phyloP scores from a whole-genome alignment of 2,113 vertebrate genomes.

The Osmerus mordax region DNA sequence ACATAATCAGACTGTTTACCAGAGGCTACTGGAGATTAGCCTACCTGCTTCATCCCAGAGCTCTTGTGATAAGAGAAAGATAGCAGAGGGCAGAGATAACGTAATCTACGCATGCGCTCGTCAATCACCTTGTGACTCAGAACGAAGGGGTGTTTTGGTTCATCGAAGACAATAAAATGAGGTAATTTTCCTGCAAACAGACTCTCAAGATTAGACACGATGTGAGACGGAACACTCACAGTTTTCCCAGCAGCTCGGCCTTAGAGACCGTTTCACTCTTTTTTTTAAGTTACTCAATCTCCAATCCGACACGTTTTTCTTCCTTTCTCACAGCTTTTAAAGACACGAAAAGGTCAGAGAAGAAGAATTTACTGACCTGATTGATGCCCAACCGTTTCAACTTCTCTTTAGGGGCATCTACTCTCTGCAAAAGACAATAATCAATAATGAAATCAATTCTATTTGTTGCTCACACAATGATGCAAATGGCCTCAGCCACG shows the following conservation, averaged over 20 bases:
- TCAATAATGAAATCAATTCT: conserved; percentile 67
- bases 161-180: background rate
- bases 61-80: conserved; percentile 31
- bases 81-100: background rate
- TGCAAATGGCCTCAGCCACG: conserved; percentile 66
- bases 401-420: conserved; percentile 47
- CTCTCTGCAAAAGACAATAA: conserved; percentile 63
- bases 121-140: background rate
- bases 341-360: conserved; percentile 51
- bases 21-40: background rate
- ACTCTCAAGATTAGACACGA: too few relatives aligned
- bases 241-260: too few relatives aligned
- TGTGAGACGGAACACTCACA: too few relatives aligned
- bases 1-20: conserved; percentile 27
- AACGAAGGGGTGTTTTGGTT: background rate
- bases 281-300: conserved; percentile 22
- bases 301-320: conserved; percentile 3
- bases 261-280: background rate
- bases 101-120: background rate
- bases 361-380: conserved; percentile 52
- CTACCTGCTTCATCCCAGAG: conserved; percentile 24
- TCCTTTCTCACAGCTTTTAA: conserved; percentile 26
- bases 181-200: too few relatives aligned
- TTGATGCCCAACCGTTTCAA: conserved; percentile 41
- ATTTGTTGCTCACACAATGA: conserved; percentile 70